These are phyloP conservation scores for Eucidaris tribuloides DNA, from an alignment of 35 echinoderm and acorn worm genomes.

Conservation along the genomic window DNA sequence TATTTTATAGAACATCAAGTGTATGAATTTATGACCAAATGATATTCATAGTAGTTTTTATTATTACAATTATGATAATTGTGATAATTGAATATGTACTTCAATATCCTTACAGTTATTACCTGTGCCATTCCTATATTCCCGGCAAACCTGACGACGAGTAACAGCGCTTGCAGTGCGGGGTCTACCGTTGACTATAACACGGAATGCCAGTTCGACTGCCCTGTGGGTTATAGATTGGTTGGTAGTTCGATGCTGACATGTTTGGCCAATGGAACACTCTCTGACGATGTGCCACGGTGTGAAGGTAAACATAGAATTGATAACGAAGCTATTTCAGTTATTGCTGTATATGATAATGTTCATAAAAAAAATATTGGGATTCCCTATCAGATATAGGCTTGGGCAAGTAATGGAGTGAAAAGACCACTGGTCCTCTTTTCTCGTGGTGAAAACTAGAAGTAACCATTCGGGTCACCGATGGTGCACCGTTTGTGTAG, in stretches of 20 bases:
- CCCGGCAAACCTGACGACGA: neutral
- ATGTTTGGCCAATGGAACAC: neutral
- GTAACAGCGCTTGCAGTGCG: neutral
- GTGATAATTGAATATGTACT: neutral
- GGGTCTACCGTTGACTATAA: neutral
- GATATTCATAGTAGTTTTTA: neutral
- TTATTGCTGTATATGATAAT: too few relatives aligned
- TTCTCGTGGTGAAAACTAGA: too few relatives aligned
- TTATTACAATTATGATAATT: neutral
- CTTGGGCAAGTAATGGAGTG: too few relatives aligned
- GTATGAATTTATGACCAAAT: neutral
- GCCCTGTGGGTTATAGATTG: neutral
- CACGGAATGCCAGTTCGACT: neutral
- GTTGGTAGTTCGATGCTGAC: neutral
- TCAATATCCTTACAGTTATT: neutral
- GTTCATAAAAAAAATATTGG: too few relatives aligned
- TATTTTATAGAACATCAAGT: neutral
- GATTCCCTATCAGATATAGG: too few relatives aligned
- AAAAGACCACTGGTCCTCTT: too few relatives aligned
- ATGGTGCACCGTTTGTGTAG: too few relatives aligned
- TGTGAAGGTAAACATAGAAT: conserved; percentile 1
- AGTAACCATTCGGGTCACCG: too few relatives aligned
- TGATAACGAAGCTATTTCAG: too few relatives aligned
- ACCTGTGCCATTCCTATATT: neutral
- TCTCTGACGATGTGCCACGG: neutral